A percentile compares a stretch with the other conserved stretches of the same genome.
Conservation (phyloP, 2,888 invertebrate genomes). For the Cheilosia pagana region DNA sequence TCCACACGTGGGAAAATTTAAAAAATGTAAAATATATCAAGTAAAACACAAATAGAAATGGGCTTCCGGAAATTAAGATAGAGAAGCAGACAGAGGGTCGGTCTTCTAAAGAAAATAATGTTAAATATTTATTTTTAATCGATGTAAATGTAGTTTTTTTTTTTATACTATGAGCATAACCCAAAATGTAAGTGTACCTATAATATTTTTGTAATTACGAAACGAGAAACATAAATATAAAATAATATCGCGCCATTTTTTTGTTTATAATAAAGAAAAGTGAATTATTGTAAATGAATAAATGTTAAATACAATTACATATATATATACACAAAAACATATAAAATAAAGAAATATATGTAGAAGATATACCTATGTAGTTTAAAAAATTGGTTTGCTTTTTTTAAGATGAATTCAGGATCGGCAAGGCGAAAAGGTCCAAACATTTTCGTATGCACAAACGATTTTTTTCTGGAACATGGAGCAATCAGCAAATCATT, state of each 20-base stretch:
- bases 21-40: slow-evolving; percentile 65
- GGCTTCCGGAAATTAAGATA: slow-evolving; percentile 45
- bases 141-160: slow-evolving; percentile 17
- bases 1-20: slow-evolving; percentile 56
- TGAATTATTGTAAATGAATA: slow-evolving; percentile 25
- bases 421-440: no score
- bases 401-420: no score
- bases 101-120: slow-evolving; percentile 25
- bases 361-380: no score
- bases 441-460: no score
- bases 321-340: not conserved
- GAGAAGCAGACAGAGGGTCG: slow-evolving; percentile 20
- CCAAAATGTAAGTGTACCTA: slow-evolving; percentile 58
- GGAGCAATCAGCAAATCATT: no score
- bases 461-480: no score
- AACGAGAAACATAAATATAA: slow-evolving; percentile 16
- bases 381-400: not conserved
- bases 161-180: slow-evolving; percentile 41
- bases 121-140: slow-evolving; percentile 54
- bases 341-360: slow-evolving; percentile 37
- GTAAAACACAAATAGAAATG: slow-evolving; percentile 42
- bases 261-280: not conserved
- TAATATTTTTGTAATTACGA: slow-evolving; percentile 54
- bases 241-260: slow-evolving; percentile 51
- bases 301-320: slow-evolving; percentile 24